Percentiles rank a stretch among this genome's conserved stretches.
These are phyloP conservation scores for Actinemys pallida DNA, from an alignment of 2,113 vertebrate genomes.

Conservation along the genomic window DNA sequence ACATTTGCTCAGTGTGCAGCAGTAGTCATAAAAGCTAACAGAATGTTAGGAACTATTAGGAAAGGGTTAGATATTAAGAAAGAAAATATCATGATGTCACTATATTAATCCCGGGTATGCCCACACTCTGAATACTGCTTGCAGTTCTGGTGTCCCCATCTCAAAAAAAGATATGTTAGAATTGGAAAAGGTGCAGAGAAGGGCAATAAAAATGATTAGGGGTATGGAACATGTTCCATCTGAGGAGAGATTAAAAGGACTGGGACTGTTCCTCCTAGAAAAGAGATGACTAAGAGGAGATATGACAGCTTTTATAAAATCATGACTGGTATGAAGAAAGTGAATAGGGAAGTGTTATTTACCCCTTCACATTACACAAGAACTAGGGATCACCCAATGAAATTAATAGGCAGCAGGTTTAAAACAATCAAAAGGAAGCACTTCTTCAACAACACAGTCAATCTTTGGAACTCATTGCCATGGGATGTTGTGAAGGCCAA, in stretches of 20 bases:
- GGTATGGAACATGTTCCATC: neutral
- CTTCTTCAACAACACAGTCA: neutral
- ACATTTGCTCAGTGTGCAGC: too few species aligned
- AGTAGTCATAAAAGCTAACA: too few species aligned
- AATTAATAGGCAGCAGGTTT: neutral
- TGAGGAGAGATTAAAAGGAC: neutral
- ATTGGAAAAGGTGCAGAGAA: neutral
- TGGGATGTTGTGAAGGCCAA: neutral
- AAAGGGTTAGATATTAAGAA: too few species aligned
- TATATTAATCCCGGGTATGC: too few species aligned
- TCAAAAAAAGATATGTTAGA: neutral
- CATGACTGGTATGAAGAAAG: neutral
- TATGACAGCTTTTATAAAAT: neutral
- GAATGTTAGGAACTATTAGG: too few species aligned
- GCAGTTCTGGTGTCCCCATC: neutral
- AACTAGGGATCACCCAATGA: neutral
- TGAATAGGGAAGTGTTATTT: neutral
- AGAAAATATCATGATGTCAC: too few species aligned
- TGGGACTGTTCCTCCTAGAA: neutral
- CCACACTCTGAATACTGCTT: neutral
- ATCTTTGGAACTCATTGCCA: neutral
- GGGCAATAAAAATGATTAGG: neutral
- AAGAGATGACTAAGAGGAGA: neutral
- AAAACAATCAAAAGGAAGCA: neutral
- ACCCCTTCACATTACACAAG: neutral